These are phyloP conservation scores for Myiozetetes cayanensis DNA, from an alignment of 2,113 vertebrate genomes.

Conservation along the genomic window DNA sequence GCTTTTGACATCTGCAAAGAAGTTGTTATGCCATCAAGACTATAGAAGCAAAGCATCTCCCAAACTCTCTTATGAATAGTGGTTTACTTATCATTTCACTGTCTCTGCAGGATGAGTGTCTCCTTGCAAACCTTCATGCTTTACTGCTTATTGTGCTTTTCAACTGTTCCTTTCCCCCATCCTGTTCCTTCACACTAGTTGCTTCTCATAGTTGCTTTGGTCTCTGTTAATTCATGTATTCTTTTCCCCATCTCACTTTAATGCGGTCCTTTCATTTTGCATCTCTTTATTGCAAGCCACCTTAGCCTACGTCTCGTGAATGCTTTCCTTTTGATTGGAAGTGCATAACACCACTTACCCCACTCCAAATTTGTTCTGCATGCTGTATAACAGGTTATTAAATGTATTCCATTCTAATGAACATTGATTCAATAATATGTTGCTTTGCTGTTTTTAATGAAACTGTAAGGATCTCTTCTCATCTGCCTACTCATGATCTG, in stretches of 20 bases:
- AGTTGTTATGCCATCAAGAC: not conserved
- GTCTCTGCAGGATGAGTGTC: not conserved
- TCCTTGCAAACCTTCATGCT: not conserved
- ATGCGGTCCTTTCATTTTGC: not conserved
- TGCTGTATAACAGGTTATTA: not conserved
- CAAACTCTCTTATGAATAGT: not conserved
- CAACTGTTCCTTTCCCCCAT: not conserved
- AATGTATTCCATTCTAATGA: not conserved
- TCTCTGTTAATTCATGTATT: not conserved
- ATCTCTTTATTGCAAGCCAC: not conserved
- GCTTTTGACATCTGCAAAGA: not conserved
- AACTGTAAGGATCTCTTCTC: not conserved
- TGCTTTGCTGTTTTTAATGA: not conserved
- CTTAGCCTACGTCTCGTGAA: not conserved
- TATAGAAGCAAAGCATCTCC: not conserved
- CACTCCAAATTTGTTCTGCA: not conserved
- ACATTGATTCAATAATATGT: not conserved
- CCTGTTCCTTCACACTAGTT: not conserved
- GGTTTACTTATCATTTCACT: not conserved
- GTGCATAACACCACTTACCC: fast-evolving
- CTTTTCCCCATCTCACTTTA: not conserved
- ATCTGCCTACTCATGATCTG: not conserved
- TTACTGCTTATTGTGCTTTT: not conserved
- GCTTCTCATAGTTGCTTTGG: not conserved
- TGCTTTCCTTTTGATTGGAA: not conserved